These are phyloP conservation scores for Camponotus floridanus DNA, from an alignment of 1,140 invertebrate species.

Conservation along the genomic window DNA sequence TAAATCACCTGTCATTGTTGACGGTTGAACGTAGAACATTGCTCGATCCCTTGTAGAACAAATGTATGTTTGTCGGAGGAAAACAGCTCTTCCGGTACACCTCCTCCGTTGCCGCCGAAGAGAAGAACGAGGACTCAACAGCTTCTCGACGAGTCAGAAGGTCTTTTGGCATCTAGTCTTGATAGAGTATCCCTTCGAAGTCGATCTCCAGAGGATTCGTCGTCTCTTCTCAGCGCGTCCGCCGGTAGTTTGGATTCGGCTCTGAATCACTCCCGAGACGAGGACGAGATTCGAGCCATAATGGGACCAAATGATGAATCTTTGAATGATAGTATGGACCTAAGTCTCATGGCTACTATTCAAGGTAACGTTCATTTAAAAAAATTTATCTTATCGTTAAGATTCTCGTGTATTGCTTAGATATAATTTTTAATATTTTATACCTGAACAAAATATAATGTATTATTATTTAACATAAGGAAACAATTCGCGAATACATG, in stretches of 20 bases:
- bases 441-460: background rate
- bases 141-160: constrained; percentile 85
- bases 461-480: background rate
- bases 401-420: background rate
- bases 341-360: constrained; percentile 85
- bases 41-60: constrained; percentile 72
- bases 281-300: constrained; percentile 89
- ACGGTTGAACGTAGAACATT: constrained; percentile 25
- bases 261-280: constrained; percentile 93
- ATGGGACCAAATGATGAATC: constrained; percentile 87
- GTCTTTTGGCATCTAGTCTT: constrained; percentile 86
- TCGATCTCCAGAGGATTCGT: constrained; percentile 89
- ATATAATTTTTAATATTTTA: constrained; percentile 23
- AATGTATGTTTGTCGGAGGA: constrained; percentile 82
- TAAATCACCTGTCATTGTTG: constrained; percentile 9
- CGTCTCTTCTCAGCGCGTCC: constrained; percentile 90
- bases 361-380: constrained; percentile 78
- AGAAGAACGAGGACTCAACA: constrained; percentile 87
- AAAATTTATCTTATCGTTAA: constrained; percentile 6
- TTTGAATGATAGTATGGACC: constrained; percentile 85
- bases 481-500: background rate
- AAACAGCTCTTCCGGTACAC: constrained; percentile 83
- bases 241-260: constrained; percentile 94
- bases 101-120: constrained; percentile 92
- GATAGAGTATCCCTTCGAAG: constrained; percentile 89